These are phyloP conservation scores for Phoebastria nigripes DNA, from an alignment of 2,797 vertebrate genomes.

Conservation along the genomic window DNA sequence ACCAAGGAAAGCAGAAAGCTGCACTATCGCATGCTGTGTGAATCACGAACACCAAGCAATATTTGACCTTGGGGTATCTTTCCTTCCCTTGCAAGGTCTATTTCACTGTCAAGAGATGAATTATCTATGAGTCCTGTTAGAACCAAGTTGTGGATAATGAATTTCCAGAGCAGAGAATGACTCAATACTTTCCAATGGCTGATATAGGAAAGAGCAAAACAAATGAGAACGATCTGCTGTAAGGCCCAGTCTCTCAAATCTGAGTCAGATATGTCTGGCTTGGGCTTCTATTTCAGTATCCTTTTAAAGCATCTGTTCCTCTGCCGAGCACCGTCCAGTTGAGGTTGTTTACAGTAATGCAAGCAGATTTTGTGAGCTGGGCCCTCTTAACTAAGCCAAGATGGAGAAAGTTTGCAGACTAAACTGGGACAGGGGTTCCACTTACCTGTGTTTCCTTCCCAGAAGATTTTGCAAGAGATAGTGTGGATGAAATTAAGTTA, in stretches of 20 bases:
- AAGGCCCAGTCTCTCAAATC: not conserved
- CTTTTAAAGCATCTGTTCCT: not conserved
- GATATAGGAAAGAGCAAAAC: not conserved
- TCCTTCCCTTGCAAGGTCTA: not conserved
- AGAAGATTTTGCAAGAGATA: not conserved
- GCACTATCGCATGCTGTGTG: not conserved
- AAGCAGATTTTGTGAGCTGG: not conserved
- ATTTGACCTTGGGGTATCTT: slow-evolving; percentile 9
- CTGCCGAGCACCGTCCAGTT: not conserved
- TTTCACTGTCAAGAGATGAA: slow-evolving; percentile 15
- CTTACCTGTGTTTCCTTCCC: fast-evolving
- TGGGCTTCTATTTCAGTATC: not conserved
- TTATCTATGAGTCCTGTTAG: not conserved
- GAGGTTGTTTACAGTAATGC: not conserved
- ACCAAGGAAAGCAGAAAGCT: not conserved
- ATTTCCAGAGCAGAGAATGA: slow-evolving; percentile 8
- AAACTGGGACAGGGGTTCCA: not conserved
- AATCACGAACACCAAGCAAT: not conserved
- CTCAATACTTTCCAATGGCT: not conserved
- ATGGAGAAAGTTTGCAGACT: not conserved
- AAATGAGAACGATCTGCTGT: not conserved
- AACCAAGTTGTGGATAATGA: not conserved
- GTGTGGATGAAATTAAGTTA: not conserved
- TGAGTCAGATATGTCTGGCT: not conserved
- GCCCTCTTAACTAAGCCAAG: not conserved